Evolutionary conservation across 1,140 invertebrate genomes (phyloP), one percentile per base, ranked within the genome.

Genomic region (Branchinecta lindahli): DNA sequence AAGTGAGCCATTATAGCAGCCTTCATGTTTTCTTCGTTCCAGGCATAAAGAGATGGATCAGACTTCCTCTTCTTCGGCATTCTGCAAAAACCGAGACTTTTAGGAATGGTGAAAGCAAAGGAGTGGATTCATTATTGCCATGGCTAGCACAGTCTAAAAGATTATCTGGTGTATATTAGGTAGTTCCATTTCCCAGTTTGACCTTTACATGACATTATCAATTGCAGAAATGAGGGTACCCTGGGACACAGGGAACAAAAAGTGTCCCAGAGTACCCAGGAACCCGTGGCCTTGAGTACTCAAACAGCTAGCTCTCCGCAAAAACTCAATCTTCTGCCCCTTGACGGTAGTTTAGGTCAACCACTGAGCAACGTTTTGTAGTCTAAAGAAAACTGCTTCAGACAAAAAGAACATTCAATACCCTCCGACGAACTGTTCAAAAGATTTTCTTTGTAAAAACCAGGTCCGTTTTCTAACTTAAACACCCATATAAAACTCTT

Each of bases 391-490:
- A 52, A 52, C 47, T 52, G n/a, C 47, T 52, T 52, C 47, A 52
- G 47, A 52, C 47, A 52, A 52, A 52, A 52, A 52, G n/a, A 52
- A 52, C 47, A 52, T 52, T 52, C 47, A 52, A 52, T 52, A 52
- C 47, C 47, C 47, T 52, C 47, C 47, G 47, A 52, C 47, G 47
- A 52, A 52, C 47, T 52, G 47, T 52, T 52, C 47, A 52, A 52
- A 52, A 52, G 47, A 52, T 52, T 52, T 52, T n/a, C n/a, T 52
- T 52, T 52, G 47, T 52, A 52, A 52, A 52, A 52, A 52, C 47
- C 47, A 52, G 47, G 9, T n/a, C 47, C 47, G 9, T 52, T 52
- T 52, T 52, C 47, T 52, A 9, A 52, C 47, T 52, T n/a, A 52
- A 52, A 52, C 47, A 52, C 47, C 47, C 47, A 52, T 52, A 52